phyloP scores from a whole-genome alignment of 2,888 invertebrate genomes.

The Drosophila anomalata region DNA sequence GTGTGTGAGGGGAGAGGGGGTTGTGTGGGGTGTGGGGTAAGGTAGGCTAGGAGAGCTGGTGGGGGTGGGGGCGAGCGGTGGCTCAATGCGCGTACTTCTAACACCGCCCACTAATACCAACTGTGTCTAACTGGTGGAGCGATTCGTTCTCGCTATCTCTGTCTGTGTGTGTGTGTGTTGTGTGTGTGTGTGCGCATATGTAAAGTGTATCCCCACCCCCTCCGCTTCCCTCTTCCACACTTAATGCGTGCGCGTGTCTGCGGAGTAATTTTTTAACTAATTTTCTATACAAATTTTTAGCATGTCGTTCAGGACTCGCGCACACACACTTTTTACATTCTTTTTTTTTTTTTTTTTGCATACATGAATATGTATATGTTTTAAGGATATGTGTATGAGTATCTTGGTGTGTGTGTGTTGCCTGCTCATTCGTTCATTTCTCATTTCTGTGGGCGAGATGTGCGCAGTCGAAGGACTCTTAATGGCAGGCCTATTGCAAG shows the following conservation, averaged over 20 bases:
- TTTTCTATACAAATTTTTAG: slow-evolving; percentile 83
- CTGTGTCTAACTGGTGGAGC: slow-evolving; percentile 51
- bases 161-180: slow-evolving; percentile 26
- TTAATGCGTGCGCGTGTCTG: slow-evolving; percentile 67
- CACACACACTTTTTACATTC: slow-evolving; percentile 24
- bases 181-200: slow-evolving; percentile 49
- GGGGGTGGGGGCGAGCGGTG: background rate
- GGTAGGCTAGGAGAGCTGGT: slow-evolving; percentile 3
- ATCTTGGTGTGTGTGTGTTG: slow-evolving; percentile 43
- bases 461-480: slow-evolving; percentile 25
- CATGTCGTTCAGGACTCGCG: slow-evolving; percentile 63
- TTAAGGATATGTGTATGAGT: slow-evolving; percentile 22
- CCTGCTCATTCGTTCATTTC: slow-evolving; percentile 35
- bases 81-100: slow-evolving; percentile 77
- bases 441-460: slow-evolving; percentile 3
- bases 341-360: slow-evolving; percentile 29
- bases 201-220: slow-evolving; percentile 16
- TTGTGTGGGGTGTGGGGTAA: background rate
- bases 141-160: slow-evolving; percentile 25
- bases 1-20: slow-evolving; percentile 23
- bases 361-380: slow-evolving; percentile 42
- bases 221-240: background rate
- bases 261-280: slow-evolving; percentile 83
- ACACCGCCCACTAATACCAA: slow-evolving; percentile 83
- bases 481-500: slow-evolving; percentile 13